Evolutionary conservation across 2,797 vertebrate genomes (phyloP).

Genomic region (Mormyrops boulengeri): DNA sequence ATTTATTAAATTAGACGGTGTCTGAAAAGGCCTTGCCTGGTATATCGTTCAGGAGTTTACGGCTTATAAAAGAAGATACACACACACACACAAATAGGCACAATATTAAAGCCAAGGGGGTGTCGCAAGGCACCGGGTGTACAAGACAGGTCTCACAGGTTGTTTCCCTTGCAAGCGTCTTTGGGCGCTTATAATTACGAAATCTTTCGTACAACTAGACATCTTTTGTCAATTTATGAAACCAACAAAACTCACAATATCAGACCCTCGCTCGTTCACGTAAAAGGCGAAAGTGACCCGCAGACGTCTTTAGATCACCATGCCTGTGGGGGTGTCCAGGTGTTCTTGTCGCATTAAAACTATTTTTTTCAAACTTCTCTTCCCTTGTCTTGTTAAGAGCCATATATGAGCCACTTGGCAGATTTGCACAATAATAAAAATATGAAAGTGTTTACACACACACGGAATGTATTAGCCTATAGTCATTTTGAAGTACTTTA

Average conservation of each 20-base stretch:
- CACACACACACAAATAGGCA: conserved; percentile 36
- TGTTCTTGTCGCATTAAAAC: not conserved
- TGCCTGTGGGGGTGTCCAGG: not conserved
- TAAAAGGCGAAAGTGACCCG: not conserved
- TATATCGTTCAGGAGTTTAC: conserved; percentile 6
- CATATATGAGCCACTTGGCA: not conserved
- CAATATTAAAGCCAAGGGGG: conserved; percentile 39
- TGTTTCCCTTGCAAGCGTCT: not conserved
- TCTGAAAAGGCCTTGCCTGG: not conserved
- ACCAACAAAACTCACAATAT: not conserved
- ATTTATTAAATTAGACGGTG: not conserved
- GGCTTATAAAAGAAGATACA: conserved; percentile 44
- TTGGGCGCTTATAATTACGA: not conserved
- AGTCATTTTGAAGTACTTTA: not conserved
- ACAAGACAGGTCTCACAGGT: not conserved
- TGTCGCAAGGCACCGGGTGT: not conserved
- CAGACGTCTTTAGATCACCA: not conserved
- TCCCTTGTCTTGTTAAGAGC: not conserved
- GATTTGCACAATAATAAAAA: not conserved
- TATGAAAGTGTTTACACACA: not conserved
- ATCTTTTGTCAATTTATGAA: not conserved
- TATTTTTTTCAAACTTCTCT: not conserved
- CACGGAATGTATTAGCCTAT: not conserved
- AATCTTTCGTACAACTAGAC: not conserved
- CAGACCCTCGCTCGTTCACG: not conserved